phyloP scores from a whole-genome alignment of 2,113 vertebrate species.

The Tragelaphus strepsiceros region DNA sequence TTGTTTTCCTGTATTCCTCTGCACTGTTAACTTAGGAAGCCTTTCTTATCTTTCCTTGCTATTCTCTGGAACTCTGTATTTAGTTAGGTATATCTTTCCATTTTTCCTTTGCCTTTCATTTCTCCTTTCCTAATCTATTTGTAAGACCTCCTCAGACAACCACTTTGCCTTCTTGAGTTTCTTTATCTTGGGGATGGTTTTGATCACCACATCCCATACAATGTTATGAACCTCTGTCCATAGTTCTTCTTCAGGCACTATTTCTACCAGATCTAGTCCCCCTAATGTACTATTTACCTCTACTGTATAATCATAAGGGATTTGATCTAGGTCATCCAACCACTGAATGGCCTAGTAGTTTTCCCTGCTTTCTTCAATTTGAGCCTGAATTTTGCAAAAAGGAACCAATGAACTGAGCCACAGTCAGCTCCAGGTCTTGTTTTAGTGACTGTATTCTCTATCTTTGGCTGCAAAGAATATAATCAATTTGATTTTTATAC shows the following conservation, averaged over 20 bases:
- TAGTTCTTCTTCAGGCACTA: background rate
- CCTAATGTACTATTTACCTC: background rate
- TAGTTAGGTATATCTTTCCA: background rate
- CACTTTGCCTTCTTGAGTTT: background rate
- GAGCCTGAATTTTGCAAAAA: background rate
- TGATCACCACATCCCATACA: background rate
- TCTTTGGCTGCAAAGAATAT: background rate
- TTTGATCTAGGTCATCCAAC: background rate
- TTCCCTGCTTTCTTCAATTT: background rate
- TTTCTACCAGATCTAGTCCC: background rate
- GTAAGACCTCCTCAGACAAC: background rate
- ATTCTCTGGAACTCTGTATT: background rate
- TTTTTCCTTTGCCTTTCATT: background rate
- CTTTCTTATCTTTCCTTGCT: background rate
- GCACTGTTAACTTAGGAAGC: rapidly evolving
- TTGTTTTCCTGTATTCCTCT: background rate
- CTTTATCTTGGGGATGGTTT: background rate
- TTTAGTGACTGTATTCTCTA: background rate
- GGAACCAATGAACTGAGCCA: background rate
- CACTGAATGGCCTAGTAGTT: background rate
- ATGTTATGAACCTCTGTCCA: background rate
- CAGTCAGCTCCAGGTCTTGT: background rate
- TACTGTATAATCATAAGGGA: background rate
- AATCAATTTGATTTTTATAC: background rate
- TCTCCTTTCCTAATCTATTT: background rate